These are phyloP conservation scores for Phorcus lineatus DNA, from an alignment of 2,888 invertebrate species.

Conservation along the genomic window DNA sequence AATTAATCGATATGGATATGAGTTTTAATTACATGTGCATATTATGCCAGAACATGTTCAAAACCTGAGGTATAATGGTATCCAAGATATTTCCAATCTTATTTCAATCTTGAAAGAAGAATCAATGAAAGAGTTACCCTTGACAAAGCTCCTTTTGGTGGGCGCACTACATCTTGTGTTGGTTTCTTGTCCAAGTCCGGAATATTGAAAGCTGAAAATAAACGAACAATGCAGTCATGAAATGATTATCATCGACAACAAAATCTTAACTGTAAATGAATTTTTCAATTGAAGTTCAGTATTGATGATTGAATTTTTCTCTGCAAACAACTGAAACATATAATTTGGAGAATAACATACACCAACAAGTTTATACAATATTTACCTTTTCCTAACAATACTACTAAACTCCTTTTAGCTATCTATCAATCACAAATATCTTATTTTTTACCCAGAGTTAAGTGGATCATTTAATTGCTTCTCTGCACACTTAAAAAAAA, in stretches of 20 bases:
- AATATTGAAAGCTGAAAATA: conserved; percentile 71
- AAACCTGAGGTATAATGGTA: too few species aligned
- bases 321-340: not conserved
- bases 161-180: conserved; percentile 66
- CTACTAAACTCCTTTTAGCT: not conserved
- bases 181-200: conserved; percentile 75
- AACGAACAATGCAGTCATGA: not conserved
- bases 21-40: too few species aligned
- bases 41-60: too few species aligned
- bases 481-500: not conserved
- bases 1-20: too few species aligned
- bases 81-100: not conserved
- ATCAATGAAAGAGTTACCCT: conserved; percentile 60
- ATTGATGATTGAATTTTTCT: not conserved
- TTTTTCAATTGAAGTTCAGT: not conserved
- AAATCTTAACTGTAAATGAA: too few species aligned
- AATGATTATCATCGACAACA: too few species aligned
- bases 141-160: conserved; percentile 70
- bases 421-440: too few species aligned
- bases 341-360: not conserved
- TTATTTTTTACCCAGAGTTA: too few species aligned
- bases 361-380: not conserved
- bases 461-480: too few species aligned
- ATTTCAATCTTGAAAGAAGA: not conserved
- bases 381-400: too few species aligned